phyloP scores from a whole-genome alignment of 2,888 invertebrate species.

The Unio pictorum region DNA sequence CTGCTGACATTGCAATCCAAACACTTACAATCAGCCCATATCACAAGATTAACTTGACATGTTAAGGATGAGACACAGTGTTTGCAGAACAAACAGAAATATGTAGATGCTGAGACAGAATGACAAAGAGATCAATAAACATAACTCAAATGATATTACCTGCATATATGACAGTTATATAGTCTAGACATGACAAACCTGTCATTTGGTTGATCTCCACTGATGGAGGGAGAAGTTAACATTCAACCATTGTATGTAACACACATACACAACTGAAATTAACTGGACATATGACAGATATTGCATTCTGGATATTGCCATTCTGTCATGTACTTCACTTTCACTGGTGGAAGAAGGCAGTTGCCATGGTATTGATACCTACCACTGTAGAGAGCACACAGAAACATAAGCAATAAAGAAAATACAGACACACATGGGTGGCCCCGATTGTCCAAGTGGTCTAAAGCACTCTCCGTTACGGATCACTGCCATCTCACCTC shows the following conservation, averaged over 20 bases:
- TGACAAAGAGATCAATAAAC: too few relatives aligned
- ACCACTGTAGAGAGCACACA: slow-evolving; percentile 75
- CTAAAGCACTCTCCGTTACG: too few relatives aligned
- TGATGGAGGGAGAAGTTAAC: slow-evolving; percentile 83
- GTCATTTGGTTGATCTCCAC: slow-evolving; percentile 77
- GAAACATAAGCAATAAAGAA: neutral
- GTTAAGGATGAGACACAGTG: too few relatives aligned
- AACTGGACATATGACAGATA: slow-evolving; percentile 89
- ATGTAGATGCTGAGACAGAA: neutral
- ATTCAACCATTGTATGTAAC: slow-evolving; percentile 83
- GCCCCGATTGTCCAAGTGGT: too few relatives aligned
- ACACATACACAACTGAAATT: slow-evolving; percentile 4
- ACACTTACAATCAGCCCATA: neutral
- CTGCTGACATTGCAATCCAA: neutral
- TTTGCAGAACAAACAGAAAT: too few relatives aligned
- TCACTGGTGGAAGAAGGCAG: slow-evolving; percentile 79
- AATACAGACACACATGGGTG: neutral
- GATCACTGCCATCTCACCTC: too few relatives aligned
- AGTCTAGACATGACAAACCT: slow-evolving; percentile 95
- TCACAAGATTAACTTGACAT: neutral
- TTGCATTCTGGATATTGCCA: slow-evolving; percentile 96
- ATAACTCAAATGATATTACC: slow-evolving; percentile 50
- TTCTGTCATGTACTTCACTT: slow-evolving; percentile 80
- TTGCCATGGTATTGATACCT: slow-evolving; percentile 94
- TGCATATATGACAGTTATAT: slow-evolving; percentile 93